Conservation (phyloP, 2,888 invertebrate species). For the Drosophila aldrichi region DNA sequence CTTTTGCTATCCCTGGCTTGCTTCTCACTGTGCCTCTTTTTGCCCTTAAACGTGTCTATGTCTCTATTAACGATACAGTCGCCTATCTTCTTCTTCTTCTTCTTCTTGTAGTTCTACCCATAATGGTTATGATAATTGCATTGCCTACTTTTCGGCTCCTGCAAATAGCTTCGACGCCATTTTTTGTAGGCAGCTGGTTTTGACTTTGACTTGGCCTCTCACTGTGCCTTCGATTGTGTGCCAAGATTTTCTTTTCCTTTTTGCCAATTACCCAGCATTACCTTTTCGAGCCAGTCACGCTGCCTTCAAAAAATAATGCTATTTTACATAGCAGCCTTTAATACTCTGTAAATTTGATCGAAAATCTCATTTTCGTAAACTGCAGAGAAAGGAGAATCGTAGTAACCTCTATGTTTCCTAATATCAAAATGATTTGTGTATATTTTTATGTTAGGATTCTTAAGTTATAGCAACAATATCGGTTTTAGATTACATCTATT, state of each 20-base stretch:
- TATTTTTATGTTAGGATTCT: not conserved
- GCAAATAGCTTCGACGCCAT: constrained; percentile 39
- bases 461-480: no score
- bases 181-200: constrained; percentile 30
- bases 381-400: not conserved
- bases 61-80: constrained; percentile 5
- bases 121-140: constrained; percentile 56
- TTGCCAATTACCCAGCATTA: constrained; percentile 40
- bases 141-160: constrained; percentile 44
- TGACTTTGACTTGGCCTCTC: constrained; percentile 17
- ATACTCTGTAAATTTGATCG: constrained; percentile 2
- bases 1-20: not conserved
- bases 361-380: not conserved
- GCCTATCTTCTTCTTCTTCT: not conserved
- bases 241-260: constrained; percentile 6
- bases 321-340: not conserved
- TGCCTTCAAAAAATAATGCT: not conserved
- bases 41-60: constrained; percentile 1
- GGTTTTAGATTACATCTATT: no score
- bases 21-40: not conserved
- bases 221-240: constrained; percentile 1
- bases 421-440: not conserved
- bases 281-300: constrained; percentile 13
- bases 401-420: not conserved
- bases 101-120: constrained; percentile 15